Evolutionary conservation across 2,888 invertebrate genomes (phyloP), one percentile per base, ranked within the genome.

Genomic region (Sycophila texana): DNA sequence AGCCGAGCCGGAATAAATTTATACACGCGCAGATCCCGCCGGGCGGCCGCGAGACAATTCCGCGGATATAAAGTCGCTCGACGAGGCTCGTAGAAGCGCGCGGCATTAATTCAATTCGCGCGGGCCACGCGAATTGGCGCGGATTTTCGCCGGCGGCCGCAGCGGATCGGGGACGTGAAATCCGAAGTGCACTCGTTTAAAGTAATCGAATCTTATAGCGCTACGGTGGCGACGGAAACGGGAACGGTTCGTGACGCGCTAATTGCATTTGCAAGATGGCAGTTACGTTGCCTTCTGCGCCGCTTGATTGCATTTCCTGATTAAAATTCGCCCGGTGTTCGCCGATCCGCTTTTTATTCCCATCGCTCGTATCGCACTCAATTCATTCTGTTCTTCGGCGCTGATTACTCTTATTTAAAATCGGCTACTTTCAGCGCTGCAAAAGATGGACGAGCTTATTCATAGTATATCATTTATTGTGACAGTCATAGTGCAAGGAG

Each of bases 1-100:
- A 66, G 58, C 30, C 58, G 71, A 58, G 55, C 71, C 39, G 65
- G 65, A 65, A 77, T 77, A 77, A 77, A 77, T 77, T 77, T 71
- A n/a, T n/a, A 18, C 57, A 39, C 26, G 60, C 61, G 20, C 67
- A 26, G 26, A 26, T 26, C 26, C 26, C 26, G 26, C 26, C 26
- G 26, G 26, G 26, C 26, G 26, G 16, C 18, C 66, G 49, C 26
- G 74, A 66, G 22, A 18, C 58, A 18, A 26, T 63, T 47, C 47
- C 39, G 39, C 39, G 39, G 39, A 39, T 39, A 39, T 39, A 39
- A 39, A 39, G 39, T 39, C 39, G 39, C 39, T 4, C 39, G 39
- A 4, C 3, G 26, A 1, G 26, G 26, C 26, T 3, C 26, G 26
- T 3, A 26, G 26, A 26, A 26, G 3, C 26, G 30, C 67, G 16